Evolutionary conservation across 2,888 invertebrate genomes (phyloP), one percentile per base, ranked within the genome.

Genomic region (Noctua comes): DNA sequence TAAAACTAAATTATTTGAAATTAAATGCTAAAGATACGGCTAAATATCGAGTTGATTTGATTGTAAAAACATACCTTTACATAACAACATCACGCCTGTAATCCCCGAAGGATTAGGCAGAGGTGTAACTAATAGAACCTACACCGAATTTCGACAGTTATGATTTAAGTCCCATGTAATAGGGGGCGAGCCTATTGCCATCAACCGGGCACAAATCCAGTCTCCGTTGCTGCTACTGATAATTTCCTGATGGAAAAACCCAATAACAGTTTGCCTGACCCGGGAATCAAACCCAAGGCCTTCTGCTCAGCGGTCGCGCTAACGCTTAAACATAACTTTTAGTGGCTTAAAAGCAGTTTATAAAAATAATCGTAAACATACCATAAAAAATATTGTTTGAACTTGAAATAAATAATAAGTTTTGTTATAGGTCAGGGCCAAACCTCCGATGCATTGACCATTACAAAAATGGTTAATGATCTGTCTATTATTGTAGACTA

Each of bases 391-490:
- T 21, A 21, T n/a, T 11, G 65, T 59, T 71, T 78, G 69, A 85
- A 85, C 85, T 84, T 85, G 85, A 74, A 85, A 72, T 68, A 31
- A 1, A 13, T 66, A 68, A 59, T 73, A 24, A 65, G 27, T 57
- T 46, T 75, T 76, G 40, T 84, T 73, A 72, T 78, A 68, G 76
- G 83, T 86, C 84, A 77, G n/a, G 85, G 85, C 24, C 73, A 76
- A 68, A n/a, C 57, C 24, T 65, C 75, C 85, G 66, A 85, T 85
- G 51, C 64, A 69, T 64, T 68, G 68, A 77, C 62, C 72, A 76
- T 74, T 69, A 69, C 24, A 80, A 77, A 69, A 48, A 77, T 43
- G 7, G 21, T 73, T 83, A 76, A 80, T 68, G 86, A 66, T 85
- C 64, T 18, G 51, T 73, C 62, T 24, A n/a, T 71, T 27, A 54